Percentiles rank a stretch among this genome's conserved stretches.
Conservation (phyloP, 2,797 vertebrate genomes). For the Microchirus variegatus region DNA sequence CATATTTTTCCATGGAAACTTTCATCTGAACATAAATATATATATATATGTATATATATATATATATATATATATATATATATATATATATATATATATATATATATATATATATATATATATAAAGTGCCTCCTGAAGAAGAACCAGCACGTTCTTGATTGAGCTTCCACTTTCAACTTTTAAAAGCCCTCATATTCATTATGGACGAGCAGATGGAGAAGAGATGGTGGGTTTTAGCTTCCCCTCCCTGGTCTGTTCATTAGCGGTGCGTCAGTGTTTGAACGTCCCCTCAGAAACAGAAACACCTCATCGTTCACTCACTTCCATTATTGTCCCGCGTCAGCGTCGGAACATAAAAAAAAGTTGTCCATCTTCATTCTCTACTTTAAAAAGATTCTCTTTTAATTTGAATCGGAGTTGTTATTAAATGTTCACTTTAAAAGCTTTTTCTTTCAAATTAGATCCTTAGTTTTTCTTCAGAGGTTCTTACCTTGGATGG, state of each 20-base stretch:
- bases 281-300: constrained; percentile 38
- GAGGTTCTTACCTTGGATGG: too few relatives aligned
- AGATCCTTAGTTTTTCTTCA: too few relatives aligned
- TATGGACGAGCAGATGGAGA: constrained; percentile 67
- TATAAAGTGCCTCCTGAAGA: constrained; percentile 46
- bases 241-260: constrained; percentile 49
- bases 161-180: constrained; percentile 55
- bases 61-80: constrained; percentile 11
- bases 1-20: constrained; percentile 52
- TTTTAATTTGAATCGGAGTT: not conserved
- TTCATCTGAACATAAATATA: constrained; percentile 40
- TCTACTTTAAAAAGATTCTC: constrained; percentile 12
- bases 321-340: constrained; percentile 38
- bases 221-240: not conserved
- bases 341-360: constrained; percentile 52
- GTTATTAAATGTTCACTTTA: not conserved
- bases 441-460: not conserved
- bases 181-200: constrained; percentile 70
- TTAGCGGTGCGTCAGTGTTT: constrained; percentile 62
- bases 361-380: constrained; percentile 16
- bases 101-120: constrained; percentile 3
- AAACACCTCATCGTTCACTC: constrained; percentile 33
- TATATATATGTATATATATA: too few relatives aligned
- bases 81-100: constrained; percentile 3
- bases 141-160: constrained; percentile 24